Percentiles rank a stretch among this genome's conserved stretches.
Conservation (phyloP, 2,888 invertebrate genomes). For the Lapara coniferarum region DNA sequence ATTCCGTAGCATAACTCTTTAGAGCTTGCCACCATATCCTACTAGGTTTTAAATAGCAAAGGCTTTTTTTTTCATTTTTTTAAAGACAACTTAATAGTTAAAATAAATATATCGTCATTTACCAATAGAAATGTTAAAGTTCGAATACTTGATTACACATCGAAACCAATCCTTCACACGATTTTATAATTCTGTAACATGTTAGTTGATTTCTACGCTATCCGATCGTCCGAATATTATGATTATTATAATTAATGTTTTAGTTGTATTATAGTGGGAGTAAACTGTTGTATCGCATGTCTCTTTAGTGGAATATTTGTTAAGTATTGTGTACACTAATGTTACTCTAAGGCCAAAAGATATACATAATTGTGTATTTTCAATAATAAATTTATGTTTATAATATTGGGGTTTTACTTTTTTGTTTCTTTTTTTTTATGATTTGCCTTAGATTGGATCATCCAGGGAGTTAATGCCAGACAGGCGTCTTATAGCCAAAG, state of each 20-base stretch:
- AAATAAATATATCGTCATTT: no score
- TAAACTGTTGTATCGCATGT: conserved; percentile 79
- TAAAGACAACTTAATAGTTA: no score
- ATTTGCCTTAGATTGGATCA: no score
- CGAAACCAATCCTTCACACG: not conserved
- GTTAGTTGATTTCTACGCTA: not conserved
- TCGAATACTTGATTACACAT: no score
- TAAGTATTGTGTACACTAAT: conserved; percentile 78
- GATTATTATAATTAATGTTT: conserved; percentile 39
- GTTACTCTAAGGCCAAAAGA: conserved; percentile 80
- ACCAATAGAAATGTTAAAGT: no score
- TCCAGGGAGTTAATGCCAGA: no score
- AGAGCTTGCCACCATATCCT: no score
- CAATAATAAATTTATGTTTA: conserved; percentile 79
- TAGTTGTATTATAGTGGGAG: conserved; percentile 65
- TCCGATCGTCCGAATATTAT: conserved; percentile 16
- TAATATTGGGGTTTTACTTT: conserved; percentile 48
- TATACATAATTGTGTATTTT: conserved; percentile 82
- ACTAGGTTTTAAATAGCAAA: no score
- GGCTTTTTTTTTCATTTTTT: no score
- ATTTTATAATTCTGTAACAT: not conserved
- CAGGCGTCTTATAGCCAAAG: no score
- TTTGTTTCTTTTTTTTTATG: not conserved
- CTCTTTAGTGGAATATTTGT: conserved; percentile 71
- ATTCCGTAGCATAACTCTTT: no score